A percentile compares a stretch with the other conserved stretches of the same genome.
phyloP scores from a whole-genome alignment of 2,888 invertebrate genomes.

The Cheilosia scutellata region DNA sequence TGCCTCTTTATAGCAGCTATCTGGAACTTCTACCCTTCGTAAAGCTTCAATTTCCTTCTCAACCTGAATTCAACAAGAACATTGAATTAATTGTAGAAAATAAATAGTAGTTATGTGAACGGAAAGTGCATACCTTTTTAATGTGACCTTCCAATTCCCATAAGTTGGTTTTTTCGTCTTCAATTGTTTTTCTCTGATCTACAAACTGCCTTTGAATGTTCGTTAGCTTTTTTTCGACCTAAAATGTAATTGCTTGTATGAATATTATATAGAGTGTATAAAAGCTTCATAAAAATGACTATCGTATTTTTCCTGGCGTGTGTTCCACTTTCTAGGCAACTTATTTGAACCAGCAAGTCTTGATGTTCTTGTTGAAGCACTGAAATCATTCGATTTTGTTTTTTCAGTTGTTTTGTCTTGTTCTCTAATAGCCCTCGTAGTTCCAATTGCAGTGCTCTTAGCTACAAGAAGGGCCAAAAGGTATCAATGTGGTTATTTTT shows the following conservation, averaged over 20 bases:
- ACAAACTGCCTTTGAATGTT: conserved; percentile 79
- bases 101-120: neutral
- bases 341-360: conserved; percentile 80
- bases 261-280: neutral
- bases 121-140: conserved; percentile 79
- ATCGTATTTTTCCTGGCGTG: conserved; percentile 81
- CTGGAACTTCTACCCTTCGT: conserved; percentile 84
- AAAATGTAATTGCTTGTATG: conserved; percentile 24
- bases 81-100: neutral
- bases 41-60: conserved; percentile 82
- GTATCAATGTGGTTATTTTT: neutral
- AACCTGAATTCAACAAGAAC: conserved; percentile 77
- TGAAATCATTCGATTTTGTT: conserved; percentile 82
- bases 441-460: conserved; percentile 81
- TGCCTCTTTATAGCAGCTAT: conserved; percentile 84
- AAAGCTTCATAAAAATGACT: conserved; percentile 72
- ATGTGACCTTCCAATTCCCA: conserved; percentile 85
- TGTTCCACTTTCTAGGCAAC: conserved; percentile 81
- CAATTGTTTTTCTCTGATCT: conserved; percentile 79
- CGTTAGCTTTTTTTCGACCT: conserved; percentile 80
- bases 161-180: conserved; percentile 81
- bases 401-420: conserved; percentile 81
- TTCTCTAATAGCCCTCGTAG: conserved; percentile 81
- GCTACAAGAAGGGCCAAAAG: conserved; percentile 68
- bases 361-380: conserved; percentile 82